Evolutionary conservation across 2,888 invertebrate species (phyloP).

Genomic region (Apantesis nais): DNA sequence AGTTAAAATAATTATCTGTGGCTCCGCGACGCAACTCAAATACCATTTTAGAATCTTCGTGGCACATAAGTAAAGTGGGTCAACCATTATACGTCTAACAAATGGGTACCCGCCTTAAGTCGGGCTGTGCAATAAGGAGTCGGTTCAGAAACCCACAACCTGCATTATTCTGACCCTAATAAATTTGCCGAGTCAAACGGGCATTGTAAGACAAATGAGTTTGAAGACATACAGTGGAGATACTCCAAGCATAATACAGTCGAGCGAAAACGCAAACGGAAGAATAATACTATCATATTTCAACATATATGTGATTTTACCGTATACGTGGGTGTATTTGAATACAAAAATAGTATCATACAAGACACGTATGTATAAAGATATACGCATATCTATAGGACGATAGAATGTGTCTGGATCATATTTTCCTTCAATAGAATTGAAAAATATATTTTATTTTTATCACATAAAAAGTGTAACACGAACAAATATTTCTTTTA

Average conservation of each 20-base stretch:
- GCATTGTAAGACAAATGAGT: constrained; percentile 81
- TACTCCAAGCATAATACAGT: constrained; percentile 43
- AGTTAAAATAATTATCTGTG: constrained; percentile 62
- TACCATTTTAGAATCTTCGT: constrained; percentile 65
- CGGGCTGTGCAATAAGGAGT: constrained; percentile 79
- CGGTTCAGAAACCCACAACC: constrained; percentile 79
- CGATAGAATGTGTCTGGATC: constrained; percentile 21
- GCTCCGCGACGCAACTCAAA: constrained; percentile 72
- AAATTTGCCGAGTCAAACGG: constrained; percentile 81
- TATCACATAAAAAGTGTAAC: not conserved
- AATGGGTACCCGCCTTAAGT: constrained; percentile 77
- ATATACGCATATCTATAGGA: constrained; percentile 16
- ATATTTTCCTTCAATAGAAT: not conserved
- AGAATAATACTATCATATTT: constrained; percentile 27
- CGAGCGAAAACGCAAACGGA: constrained; percentile 31
- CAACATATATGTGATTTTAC: constrained; percentile 21
- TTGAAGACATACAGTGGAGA: constrained; percentile 56
- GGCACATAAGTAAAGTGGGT: constrained; percentile 79
- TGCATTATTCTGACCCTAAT: constrained; percentile 85
- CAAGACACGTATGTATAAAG: constrained; percentile 13
- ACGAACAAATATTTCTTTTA: not conserved
- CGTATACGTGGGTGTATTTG: constrained; percentile 33
- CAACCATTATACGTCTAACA: constrained; percentile 82
- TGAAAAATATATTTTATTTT: not conserved
- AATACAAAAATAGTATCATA: constrained; percentile 21